Evolutionary conservation across 2,113 vertebrate genomes (phyloP).

Genomic region (Ochotona curzoniae): DNA sequence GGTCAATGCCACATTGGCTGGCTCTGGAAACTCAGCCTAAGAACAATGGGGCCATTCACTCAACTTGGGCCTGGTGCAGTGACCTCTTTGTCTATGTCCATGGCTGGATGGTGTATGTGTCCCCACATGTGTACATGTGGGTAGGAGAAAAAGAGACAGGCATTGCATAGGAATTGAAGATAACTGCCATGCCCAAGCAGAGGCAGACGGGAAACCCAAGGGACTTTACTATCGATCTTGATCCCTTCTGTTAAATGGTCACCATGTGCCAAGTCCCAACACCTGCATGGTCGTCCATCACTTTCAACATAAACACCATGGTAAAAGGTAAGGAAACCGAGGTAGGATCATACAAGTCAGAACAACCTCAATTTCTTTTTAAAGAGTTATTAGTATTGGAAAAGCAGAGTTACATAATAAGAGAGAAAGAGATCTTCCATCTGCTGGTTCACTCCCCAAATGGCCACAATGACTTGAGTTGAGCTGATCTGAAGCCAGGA

Average conservation of each 20-base stretch:
- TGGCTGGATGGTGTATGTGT: slow-evolving; percentile 6
- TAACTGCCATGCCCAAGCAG: slow-evolving; percentile 1
- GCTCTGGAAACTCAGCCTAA: slow-evolving; percentile 39
- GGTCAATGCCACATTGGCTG: slow-evolving; percentile 17
- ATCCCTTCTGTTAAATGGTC: no score
- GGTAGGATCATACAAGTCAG: neutral
- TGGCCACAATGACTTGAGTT: no score
- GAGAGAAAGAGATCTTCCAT: no score
- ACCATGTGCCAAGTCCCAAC: neutral
- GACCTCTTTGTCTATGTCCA: slow-evolving; percentile 44
- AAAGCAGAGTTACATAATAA: no score
- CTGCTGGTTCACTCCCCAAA: no score
- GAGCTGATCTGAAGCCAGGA: no score
- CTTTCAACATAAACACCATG: neutral
- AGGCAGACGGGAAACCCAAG: neutral
- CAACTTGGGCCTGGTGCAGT: neutral
- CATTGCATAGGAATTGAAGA: neutral
- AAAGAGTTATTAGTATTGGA: no score
- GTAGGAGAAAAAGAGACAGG: neutral
- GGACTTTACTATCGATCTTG: neutral
- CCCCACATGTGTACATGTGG: neutral
- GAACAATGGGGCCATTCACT: slow-evolving; percentile 75
- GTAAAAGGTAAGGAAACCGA: slow-evolving; percentile 7
- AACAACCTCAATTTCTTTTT: neutral
- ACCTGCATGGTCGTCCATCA: neutral